Base-by-base conservation (phyloP, 1,140 invertebrate genomes). In the Parapsyche elsis region DNA sequence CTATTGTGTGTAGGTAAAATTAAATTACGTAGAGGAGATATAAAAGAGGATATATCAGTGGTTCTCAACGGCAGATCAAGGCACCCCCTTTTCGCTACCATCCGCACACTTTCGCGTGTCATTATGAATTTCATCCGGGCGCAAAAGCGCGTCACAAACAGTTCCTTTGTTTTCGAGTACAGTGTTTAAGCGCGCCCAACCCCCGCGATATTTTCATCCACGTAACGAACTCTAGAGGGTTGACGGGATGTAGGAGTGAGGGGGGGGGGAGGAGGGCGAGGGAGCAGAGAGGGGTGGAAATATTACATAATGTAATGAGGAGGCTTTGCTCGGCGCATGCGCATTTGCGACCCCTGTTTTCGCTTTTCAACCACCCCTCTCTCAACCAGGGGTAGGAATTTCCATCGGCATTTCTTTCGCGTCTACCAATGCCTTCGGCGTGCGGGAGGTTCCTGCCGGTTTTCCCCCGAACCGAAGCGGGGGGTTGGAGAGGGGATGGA, bases 281-380 rank as follows among this genome's bases (percentile, higher is more conserved):
- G n/a, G 21, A 24, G 64, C 9, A 26, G 4, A 23, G 64, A 53
- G 64, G 64, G 64, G 10, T 67, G 78, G 78, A 79, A 79, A 79
- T 79, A 79, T 79, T 79, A 79, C 71, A 79, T 79, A 79, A 79
- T 79, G 78, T 79, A 79, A 79, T 71, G 75, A 79, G 78, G 78
- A 73, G 71, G 70, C 78, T 59, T 71, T 73, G 10, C 67, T n/a
- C 9, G 78, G 70, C 45, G 67, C 78, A 79, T 73, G 78, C 78
- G 78, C 70, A 21, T 23, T 59, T 79, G 71, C 45, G 1, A 75
- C 75, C 57, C 75, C 57, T 61, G 53, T 21, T 26, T 12, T 14
- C 67, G 26, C 30, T 19, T 23, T 61, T 19, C 74, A 16, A 26
- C 53, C 53, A 61, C 5, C n/a, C 74, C 45, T 45, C 23, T 10